These are phyloP conservation scores for Piaya cayana DNA, from an alignment of 2,113 vertebrate species.

Conservation along the genomic window DNA sequence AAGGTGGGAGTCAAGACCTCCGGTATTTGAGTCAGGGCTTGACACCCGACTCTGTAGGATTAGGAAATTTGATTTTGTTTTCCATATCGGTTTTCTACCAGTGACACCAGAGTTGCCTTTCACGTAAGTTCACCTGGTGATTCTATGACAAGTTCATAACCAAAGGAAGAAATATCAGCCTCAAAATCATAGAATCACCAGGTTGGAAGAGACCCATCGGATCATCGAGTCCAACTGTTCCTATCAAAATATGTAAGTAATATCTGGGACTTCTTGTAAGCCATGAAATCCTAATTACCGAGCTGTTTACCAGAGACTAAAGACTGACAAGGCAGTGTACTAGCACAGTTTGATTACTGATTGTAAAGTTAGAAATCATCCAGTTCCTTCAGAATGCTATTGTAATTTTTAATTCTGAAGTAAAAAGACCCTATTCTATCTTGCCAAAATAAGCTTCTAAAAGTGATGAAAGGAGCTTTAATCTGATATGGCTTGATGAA, in stretches of 20 bases:
- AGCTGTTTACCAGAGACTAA: background rate
- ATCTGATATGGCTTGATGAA: background rate
- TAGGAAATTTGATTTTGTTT: background rate
- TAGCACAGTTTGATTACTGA: background rate
- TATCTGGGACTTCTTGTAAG: background rate
- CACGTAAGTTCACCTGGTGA: background rate
- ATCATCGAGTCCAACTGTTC: too few species aligned
- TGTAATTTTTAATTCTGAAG: background rate
- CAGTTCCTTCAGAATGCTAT: background rate
- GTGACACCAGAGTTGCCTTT: background rate
- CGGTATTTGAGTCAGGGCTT: background rate
- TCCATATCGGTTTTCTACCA: background rate
- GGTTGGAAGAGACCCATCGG: too few species aligned
- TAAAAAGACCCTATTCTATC: background rate
- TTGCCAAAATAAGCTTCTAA: background rate
- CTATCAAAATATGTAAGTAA: background rate
- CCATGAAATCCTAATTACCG: background rate
- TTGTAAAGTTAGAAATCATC: background rate
- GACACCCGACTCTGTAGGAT: background rate
- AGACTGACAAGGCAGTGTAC: background rate
- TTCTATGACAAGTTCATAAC: background rate
- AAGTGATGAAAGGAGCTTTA: background rate
- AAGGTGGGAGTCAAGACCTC: background rate
- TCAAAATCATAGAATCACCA: too few species aligned
- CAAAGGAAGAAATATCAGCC: background rate